Percentiles rank a stretch among this genome's conserved stretches.
These are phyloP conservation scores for Phyllotreta cruciferae DNA, from an alignment of 2,888 invertebrate species.

Conservation along the genomic window DNA sequence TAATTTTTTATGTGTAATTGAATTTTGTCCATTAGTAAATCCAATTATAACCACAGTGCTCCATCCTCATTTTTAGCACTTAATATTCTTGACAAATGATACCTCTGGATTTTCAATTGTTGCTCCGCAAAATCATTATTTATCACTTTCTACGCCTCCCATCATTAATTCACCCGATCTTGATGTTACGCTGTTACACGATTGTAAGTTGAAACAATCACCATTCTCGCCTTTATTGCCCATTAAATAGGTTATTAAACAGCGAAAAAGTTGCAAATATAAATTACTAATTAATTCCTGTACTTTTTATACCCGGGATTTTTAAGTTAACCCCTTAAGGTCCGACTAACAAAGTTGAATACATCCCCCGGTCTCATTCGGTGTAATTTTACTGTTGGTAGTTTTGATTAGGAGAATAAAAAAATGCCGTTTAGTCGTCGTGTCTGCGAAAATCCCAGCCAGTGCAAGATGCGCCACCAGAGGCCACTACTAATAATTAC, in stretches of 20 bases:
- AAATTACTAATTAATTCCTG: no score
- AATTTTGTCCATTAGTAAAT: background rate
- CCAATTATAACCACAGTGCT: background rate
- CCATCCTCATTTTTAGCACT: constrained; percentile 58
- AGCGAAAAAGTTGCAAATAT: no score
- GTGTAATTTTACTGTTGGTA: constrained; percentile 43
- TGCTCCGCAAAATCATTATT: constrained; percentile 45
- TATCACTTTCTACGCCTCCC: constrained; percentile 40
- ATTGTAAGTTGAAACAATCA: constrained; percentile 27
- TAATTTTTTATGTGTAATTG: background rate
- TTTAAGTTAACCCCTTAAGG: constrained; percentile 20
- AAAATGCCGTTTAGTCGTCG: constrained; percentile 44
- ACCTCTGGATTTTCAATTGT: constrained; percentile 45
- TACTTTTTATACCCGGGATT: no score
- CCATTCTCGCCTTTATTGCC: constrained; percentile 20
- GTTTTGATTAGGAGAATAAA: constrained; percentile 47
- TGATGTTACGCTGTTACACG: constrained; percentile 22
- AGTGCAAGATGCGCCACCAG: constrained; percentile 53
- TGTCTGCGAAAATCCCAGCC: constrained; percentile 45
- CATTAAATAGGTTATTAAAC: no score
- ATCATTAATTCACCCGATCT: constrained; percentile 42
- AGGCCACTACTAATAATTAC: constrained; percentile 57
- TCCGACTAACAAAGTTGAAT: constrained; percentile 36
- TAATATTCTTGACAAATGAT: constrained; percentile 61
- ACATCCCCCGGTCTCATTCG: constrained; percentile 39